phyloP scores from a whole-genome alignment of 2,888 invertebrate species.

The Chesias legatella region DNA sequence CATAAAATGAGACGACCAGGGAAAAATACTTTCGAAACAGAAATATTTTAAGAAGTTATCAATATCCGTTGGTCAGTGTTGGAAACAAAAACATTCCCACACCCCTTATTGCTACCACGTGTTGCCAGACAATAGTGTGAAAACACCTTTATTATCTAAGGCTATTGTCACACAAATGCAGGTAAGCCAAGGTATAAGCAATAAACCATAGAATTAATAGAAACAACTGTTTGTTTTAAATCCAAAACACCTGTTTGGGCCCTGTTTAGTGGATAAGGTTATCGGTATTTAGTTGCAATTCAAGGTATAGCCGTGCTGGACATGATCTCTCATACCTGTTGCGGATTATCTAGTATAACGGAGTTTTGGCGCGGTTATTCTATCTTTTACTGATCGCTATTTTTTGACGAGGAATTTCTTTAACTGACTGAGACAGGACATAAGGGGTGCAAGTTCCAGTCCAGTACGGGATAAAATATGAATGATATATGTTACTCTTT shows the following conservation, averaged over 20 bases:
- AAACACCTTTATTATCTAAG: constrained; percentile 31
- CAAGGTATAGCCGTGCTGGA: not conserved
- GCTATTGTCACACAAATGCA: constrained; percentile 30
- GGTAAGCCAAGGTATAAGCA: constrained; percentile 14
- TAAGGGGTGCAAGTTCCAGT: too few relatives aligned
- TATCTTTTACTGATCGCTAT: too few relatives aligned
- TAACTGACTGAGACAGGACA: too few relatives aligned
- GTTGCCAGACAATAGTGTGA: constrained; percentile 37
- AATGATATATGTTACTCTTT: too few relatives aligned
- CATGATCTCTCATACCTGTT: not conserved
- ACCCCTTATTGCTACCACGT: constrained; percentile 46
- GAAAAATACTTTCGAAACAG: too few relatives aligned
- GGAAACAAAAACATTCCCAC: constrained; percentile 32
- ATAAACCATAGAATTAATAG: not conserved
- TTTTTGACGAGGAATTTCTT: too few relatives aligned
- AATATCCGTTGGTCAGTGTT: constrained; percentile 14
- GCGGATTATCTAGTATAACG: not conserved
- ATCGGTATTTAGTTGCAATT: not conserved
- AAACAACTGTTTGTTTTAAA: constrained; percentile 14
- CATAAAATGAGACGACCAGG: not conserved
- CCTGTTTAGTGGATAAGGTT: constrained; percentile 3
- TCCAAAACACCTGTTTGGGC: constrained; percentile 19
- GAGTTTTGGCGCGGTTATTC: too few relatives aligned
- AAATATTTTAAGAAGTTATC: constrained; percentile 2
- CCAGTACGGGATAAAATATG: too few relatives aligned